Evolutionary conservation across 2,888 invertebrate species (phyloP).

Genomic region (Tanytarsus gracilentus): DNA sequence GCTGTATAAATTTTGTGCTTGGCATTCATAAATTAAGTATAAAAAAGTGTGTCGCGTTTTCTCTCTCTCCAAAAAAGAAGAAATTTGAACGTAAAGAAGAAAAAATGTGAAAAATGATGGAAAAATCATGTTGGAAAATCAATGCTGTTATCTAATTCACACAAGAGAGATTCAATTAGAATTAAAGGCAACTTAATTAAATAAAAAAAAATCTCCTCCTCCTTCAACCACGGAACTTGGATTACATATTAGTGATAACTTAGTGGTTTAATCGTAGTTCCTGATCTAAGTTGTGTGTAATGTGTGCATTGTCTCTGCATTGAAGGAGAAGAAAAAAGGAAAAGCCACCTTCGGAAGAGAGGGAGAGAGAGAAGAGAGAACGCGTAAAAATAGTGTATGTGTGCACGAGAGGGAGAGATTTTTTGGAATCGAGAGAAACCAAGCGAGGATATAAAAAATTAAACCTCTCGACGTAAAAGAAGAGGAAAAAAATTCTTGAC

Average conservation of each 20-base stretch:
- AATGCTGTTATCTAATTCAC: constrained; percentile 29
- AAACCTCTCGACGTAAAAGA: no score
- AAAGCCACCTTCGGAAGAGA: not conserved
- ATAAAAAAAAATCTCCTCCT: not conserved
- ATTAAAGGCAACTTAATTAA: not conserved
- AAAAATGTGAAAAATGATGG: constrained; percentile 28
- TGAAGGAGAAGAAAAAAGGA: not conserved
- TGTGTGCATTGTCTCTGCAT: constrained; percentile 3
- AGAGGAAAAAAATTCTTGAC: constrained; percentile 5
- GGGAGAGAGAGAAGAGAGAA: constrained; percentile 6
- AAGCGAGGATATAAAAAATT: not conserved
- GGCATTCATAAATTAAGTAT: constrained; percentile 23
- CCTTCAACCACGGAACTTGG: no score
- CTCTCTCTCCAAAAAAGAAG: constrained; percentile 11
- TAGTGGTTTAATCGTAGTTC: constrained; percentile 30
- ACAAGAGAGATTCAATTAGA: constrained; percentile 19
- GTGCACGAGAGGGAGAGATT: constrained; percentile 16
- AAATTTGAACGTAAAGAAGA: not conserved
- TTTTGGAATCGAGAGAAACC: not conserved
- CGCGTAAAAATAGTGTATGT: constrained; percentile 6
- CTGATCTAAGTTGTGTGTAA: constrained; percentile 1
- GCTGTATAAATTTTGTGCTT: constrained; percentile 2
- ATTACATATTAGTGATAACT: no score
- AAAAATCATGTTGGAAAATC: constrained; percentile 29
- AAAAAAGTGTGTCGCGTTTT: constrained; percentile 29